Evolutionary conservation across 2,113 vertebrate genomes (phyloP).

Genomic region (Gnathonemus longibarbis): DNA sequence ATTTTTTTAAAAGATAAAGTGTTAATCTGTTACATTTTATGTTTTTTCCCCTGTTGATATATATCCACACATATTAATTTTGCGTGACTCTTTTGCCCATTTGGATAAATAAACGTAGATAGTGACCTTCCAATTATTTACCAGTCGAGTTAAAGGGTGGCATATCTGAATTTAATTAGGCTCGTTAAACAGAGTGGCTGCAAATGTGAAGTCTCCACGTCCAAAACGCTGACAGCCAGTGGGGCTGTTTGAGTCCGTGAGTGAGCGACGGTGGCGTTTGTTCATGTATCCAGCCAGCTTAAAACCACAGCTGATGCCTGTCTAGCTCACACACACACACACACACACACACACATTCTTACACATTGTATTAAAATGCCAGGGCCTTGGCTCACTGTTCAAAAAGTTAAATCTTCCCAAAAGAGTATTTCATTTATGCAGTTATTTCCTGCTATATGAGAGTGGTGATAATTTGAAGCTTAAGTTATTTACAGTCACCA

Average conservation of each 20-base stretch:
- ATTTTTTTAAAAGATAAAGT: not conserved
- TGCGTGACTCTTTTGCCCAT: not conserved
- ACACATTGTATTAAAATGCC: not conserved
- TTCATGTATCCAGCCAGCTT: not conserved
- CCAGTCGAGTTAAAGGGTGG: not conserved
- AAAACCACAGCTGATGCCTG: not conserved
- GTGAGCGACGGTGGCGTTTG: not conserved
- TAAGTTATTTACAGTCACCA: not conserved
- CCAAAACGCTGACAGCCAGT: not conserved
- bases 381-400: not conserved
- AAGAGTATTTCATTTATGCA: not conserved
- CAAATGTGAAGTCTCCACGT: not conserved
- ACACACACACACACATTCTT: not conserved
- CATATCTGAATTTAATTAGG: slow-evolving; percentile 1
- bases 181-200: not conserved
- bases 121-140: not conserved
- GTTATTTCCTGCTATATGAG: not conserved
- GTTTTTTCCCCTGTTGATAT: not conserved
- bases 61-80: not conserved
- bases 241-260: not conserved
- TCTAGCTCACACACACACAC: not conserved
- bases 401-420: not conserved
- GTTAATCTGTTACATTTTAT: not conserved
- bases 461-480: not conserved
- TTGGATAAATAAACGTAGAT: not conserved